Evolutionary conservation across 92 coral and sea anemone species (phyloP), one percentile per base, ranked within the genome.

Genomic region (Bergia sp.): DNA sequence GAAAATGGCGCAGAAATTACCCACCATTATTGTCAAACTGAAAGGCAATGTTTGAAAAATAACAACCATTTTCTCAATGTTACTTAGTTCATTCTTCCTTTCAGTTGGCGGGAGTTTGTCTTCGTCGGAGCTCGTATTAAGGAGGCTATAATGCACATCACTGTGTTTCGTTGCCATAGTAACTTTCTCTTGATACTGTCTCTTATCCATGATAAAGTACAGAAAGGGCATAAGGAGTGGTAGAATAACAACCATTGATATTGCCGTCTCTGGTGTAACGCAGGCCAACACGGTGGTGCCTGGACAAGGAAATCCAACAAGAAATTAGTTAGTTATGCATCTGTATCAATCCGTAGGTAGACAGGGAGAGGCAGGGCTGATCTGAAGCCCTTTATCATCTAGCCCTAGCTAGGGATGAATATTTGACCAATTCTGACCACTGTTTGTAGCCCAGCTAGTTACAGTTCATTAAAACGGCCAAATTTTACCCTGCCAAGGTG

Each of bases 281-380:
- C 96, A 94, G 69, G 77, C 83, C 85, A 93, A 23, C 0, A 93
- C 86, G 8, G 95, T 93, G 92, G 91, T 88, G 9, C 87, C 95
- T 93, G 76, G 18, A 5, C 44, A 7, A 58, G 53, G 8, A 47
- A 47, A 47, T 47, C 4, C 53, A 47, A 47, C 53, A 29, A 29
- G 29, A 29, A 29, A 29, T 29, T 29, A 29, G 29, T 29, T 29
- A 29, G 29, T 29, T 29, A 29, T 29, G 29, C 29, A 29, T 29
- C 29, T 29, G 29, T 29, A 29, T 29, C 29, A 29, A 29, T 29
- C 29, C 29, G 29, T 29, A 29, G 29, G 29, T 29, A 29, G 29
- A 29, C 29, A 29, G 29, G 29, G 29, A 29, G 29, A 29, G 29
- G 29, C 29, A 29, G 29, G 29, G 29, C 29, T 29, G 29, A 29